Base-by-base conservation (phyloP, 2,888 invertebrate species). In the Pammene aurita region DNA sequence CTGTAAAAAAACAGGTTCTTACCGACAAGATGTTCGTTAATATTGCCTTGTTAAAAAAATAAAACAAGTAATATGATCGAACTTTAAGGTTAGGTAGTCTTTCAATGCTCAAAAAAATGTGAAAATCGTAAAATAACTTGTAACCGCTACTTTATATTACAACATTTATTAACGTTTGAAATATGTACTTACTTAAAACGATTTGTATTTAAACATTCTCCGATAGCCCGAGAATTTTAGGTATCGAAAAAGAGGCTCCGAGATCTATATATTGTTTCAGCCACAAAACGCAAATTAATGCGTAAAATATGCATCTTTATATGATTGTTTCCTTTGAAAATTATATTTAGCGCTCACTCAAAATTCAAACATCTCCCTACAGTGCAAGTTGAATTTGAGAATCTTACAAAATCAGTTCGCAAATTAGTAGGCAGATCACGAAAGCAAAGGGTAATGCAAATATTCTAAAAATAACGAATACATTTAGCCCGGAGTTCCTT, bases 181-280 rank as follows among this genome's bases (percentile, higher is more conserved):
- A 78, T 76, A 80, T 82, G 50, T 68, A 64, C 67, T 63, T 68
- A 64, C 67, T 63, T 67, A 82, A 82, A 82, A 80, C 71, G 75
- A 79, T 77, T 73, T 76, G 64, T 76, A 84, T 84, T 84, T 83
- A 81, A 83, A 87, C 84, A 73, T 84, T 80, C 77, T 79, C 82
- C 83, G 80, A 87, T 86, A 87, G 82, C 82, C 78, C 72, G 73
- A 84, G 84, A 84, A 75, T 79, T 84, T 44, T 18, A 7, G 18
- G 9, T 84, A 86, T 83, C 87, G 85, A 85, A 82, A 85, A 86
- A 87, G 88, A 87, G 87, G 80, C 80, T 79, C 75, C 78, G 86
- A 87, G 88, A 86, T 78, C 68, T 80, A 76, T 41, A 11, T 26
- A 34, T 26, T 34, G 26, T 10, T 18, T 6, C 50, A 50, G 16